Conservation (phyloP, 2,797 vertebrate species). For the Sebastes taczanowskii region DNA sequence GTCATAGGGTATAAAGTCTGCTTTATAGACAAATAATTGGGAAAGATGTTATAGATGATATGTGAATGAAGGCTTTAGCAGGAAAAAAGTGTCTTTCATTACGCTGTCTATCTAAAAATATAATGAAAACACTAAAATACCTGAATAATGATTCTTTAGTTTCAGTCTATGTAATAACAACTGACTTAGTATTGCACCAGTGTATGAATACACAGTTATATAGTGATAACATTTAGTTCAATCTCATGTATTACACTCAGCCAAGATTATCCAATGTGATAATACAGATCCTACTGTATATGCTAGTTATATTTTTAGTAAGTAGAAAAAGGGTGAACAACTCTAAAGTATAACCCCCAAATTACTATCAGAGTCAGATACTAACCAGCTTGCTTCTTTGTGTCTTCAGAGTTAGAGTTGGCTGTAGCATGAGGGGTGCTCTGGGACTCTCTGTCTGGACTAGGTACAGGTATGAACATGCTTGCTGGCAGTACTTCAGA, state of each 20-base stretch:
- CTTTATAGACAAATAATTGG: too few relatives aligned
- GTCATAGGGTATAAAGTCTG: too few relatives aligned
- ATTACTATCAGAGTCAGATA: conserved; percentile 40
- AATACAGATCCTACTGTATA: background rate
- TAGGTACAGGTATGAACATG: conserved; percentile 93
- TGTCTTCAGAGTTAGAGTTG: conserved; percentile 84
- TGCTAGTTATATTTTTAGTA: background rate
- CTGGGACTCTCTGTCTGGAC: conserved; percentile 88
- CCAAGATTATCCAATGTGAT: background rate
- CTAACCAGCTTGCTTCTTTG: conserved; percentile 91
- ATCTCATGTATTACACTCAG: background rate
- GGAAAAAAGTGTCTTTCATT: background rate
- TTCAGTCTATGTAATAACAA: background rate
- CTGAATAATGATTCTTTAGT: background rate
- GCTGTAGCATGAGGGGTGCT: conserved; percentile 71
- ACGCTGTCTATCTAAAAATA: background rate
- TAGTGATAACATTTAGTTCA: background rate
- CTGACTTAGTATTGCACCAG: background rate
- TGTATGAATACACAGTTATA: background rate
- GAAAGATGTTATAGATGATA: too few relatives aligned
- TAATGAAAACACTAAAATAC: background rate
- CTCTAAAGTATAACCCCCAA: background rate
- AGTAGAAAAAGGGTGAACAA: background rate
- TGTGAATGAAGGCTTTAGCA: background rate
- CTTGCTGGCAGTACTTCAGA: conserved; percentile 96